Percentiles rank a stretch among this genome's conserved stretches.
phyloP scores from a whole-genome alignment of 2,797 vertebrate genomes.

The Oceanodroma leucorhoa region DNA sequence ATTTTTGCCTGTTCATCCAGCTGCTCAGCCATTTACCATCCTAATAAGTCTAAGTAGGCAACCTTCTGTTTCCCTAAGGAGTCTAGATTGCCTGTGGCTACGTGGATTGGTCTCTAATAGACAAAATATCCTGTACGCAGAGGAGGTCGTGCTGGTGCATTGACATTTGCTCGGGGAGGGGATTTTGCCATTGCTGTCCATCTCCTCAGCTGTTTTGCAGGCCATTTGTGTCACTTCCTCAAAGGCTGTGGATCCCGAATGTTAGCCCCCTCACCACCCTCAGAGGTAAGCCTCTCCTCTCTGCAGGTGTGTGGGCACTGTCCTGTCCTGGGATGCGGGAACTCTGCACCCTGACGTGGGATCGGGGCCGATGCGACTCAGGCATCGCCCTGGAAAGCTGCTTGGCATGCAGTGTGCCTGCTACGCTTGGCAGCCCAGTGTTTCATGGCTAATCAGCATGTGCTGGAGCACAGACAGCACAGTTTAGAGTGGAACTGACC shows the following conservation, averaged over 20 bases:
- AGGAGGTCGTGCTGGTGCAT: not conserved
- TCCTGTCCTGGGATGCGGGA: not conserved
- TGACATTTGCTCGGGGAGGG: not conserved
- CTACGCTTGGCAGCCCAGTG: constrained; percentile 8
- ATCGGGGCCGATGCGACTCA: not conserved
- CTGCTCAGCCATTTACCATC: constrained; percentile 53
- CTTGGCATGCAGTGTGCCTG: constrained; percentile 19
- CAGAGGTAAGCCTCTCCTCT: not conserved
- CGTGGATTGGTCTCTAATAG: constrained; percentile 28
- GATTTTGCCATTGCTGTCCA: not conserved
- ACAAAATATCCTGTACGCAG: not conserved
- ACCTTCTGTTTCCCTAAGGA: constrained; percentile 64
- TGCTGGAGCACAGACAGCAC: not conserved
- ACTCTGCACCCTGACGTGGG: rapidly evolving
- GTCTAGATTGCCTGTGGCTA: constrained; percentile 34
- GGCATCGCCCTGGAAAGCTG: not conserved
- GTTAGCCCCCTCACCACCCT: rapidly evolving
- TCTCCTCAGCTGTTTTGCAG: not conserved
- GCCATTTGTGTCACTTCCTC: not conserved
- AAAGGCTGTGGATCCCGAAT: rapidly evolving
- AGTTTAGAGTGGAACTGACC: constrained; percentile 8
- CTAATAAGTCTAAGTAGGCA: constrained; percentile 62
- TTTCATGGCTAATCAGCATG: not conserved
- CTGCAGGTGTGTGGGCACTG: too few relatives aligned
- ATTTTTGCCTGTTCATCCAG: constrained; percentile 56